phyloP scores from a whole-genome alignment of 2,113 vertebrate genomes.

The Sphaerodactylus townsendi region DNA sequence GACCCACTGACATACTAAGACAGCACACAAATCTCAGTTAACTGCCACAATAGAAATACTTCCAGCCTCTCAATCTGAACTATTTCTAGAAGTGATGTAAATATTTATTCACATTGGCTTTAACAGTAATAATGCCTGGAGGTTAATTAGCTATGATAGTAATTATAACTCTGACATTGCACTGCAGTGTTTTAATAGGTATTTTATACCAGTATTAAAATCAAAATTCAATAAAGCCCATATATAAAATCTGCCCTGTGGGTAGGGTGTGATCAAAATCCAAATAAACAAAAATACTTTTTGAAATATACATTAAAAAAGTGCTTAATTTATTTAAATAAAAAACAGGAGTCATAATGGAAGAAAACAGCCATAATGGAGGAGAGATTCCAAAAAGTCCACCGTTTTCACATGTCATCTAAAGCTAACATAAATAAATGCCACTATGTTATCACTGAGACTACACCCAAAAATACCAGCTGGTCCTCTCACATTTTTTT shows the following conservation, averaged over 20 bases:
- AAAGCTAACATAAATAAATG: not conserved
- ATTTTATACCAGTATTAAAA: not conserved
- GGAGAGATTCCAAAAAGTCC: too few species aligned
- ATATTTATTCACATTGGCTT: not conserved
- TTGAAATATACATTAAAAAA: not conserved
- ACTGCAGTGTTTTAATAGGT: conserved; percentile 2
- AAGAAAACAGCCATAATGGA: not conserved
- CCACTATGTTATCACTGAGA: not conserved
- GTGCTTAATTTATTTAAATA: not conserved
- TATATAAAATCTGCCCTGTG: not conserved
- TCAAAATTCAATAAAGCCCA: not conserved
- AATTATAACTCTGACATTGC: not conserved
- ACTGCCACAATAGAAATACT: not conserved
- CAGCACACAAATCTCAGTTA: not conserved
- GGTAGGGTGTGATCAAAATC: not conserved
- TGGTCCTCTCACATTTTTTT: not conserved
- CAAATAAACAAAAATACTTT: not conserved
- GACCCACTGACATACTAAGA: not conserved
- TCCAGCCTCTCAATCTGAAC: not conserved
- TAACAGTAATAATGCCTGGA: not conserved
- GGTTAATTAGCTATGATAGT: not conserved
- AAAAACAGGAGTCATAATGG: not conserved
- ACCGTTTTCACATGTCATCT: not conserved
- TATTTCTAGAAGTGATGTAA: not conserved
- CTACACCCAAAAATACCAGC: not conserved